Base-by-base conservation (phyloP, 1,140 invertebrate species). In the Dendroctonus ponderosae region DNA sequence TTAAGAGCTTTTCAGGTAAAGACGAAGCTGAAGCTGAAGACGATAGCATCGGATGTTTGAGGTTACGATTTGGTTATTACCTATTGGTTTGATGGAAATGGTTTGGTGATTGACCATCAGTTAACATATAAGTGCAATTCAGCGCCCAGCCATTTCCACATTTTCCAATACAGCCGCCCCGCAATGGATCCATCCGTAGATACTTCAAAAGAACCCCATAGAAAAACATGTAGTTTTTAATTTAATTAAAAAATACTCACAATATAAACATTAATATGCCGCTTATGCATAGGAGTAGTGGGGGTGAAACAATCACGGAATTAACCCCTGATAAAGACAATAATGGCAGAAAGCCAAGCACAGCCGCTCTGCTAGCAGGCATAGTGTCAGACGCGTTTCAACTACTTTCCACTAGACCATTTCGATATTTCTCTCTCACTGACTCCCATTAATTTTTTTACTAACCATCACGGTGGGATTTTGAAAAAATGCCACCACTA, bases 311-410 rank as follows among this genome's bases (percentile, higher is more conserved):
- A 38, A 59, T 15, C 42, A 41, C 26, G 37, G 53, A 26, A 26
- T 26, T 26, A n/a, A 51, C 56, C 49, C 49, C 40, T 62, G 40
- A 52, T 42, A 51, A 62, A 37, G 56, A 37, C 58, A 49, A 54
- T 26, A 49, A 57, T 50, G 7, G 26, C 42, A 48, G 44, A 49
- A 58, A 26, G 26, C 56, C 38, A 50, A 42, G 50, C 50, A 26
- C 46, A 57, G 58, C 58, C 54, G 61, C 68, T 72, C 75, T 76
- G 77, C 76, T 76, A 77, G 77, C 75, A 74, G 75, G 71, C 77
- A 76, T 79, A 79, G 77, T 79, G 77, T 79, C 77, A 79, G 77
- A 79, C 77, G 60, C 42, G 48, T 50, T 62, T 48, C 50, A n/a
- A 43, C n/a, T 14, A 39, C 50, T 54, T 62, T 11, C 14, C 54